A percentile compares a stretch with the other conserved stretches of the same genome.
These are phyloP conservation scores for Neomicropteryx cornuta DNA, from an alignment of 1,140 invertebrate genomes.

Conservation along the genomic window DNA sequence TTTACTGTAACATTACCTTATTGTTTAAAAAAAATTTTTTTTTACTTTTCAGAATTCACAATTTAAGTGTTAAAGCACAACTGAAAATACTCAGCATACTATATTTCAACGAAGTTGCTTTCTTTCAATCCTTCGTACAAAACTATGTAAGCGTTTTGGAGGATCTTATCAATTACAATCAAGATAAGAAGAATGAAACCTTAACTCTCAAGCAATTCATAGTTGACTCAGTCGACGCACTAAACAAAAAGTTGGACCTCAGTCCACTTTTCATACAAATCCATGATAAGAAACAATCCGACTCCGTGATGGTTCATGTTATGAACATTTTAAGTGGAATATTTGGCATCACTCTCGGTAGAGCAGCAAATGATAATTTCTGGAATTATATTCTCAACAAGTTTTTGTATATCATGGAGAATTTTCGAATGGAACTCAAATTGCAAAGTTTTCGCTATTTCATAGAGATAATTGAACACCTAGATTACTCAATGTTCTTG, in stretches of 20 bases:
- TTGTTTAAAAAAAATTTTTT: constrained; percentile 5
- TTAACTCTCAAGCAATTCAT: constrained; percentile 31
- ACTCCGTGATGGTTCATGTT: constrained; percentile 22
- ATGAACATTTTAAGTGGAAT: constrained; percentile 9
- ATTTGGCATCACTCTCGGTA: constrained; percentile 2
- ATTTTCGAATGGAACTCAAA: constrained; percentile 30
- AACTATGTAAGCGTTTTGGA: constrained; percentile 35
- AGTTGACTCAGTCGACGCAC: constrained; percentile 27
- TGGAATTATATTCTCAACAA: constrained; percentile 14
- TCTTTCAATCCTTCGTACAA: constrained; percentile 32
- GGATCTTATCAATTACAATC: constrained; percentile 31
- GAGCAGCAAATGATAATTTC: neutral
- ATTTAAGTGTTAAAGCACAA: constrained; percentile 37
- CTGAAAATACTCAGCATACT: constrained; percentile 39
- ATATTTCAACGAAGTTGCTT: constrained; percentile 32
- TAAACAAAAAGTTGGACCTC: constrained; percentile 34
- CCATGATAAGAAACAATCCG: constrained; percentile 23
- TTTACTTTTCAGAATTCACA: constrained; percentile 32
- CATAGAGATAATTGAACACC: neutral
- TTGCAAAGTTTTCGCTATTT: neutral
- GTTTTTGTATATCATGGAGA: constrained; percentile 25
- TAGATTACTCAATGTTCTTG: neutral
- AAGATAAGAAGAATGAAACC: constrained; percentile 16
- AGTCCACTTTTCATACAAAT: constrained; percentile 30
- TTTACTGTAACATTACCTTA: neutral